A percentile compares a stretch with the other conserved stretches of the same genome.
Evolutionary conservation across 1,140 invertebrate species (phyloP).

Genomic region (Trachelipus rathkii): DNA sequence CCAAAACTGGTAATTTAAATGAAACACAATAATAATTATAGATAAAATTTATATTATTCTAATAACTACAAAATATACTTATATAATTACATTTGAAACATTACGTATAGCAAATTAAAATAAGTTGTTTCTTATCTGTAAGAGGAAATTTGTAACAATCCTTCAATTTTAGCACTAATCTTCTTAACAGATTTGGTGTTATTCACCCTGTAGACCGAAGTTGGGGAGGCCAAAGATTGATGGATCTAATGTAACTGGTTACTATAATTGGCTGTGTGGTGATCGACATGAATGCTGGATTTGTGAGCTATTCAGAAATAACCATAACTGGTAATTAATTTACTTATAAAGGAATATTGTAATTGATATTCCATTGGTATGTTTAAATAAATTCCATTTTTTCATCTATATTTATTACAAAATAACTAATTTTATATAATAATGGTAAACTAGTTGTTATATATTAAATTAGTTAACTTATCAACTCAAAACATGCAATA

Average conservation of each 20-base stretch:
- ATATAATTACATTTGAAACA: not conserved
- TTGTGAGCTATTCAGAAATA: constrained; percentile 27
- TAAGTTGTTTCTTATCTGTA: not conserved
- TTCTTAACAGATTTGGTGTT: constrained; percentile 3
- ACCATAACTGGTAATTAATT: constrained; percentile 22
- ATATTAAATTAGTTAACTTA: too few relatives aligned
- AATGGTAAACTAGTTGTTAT: too few relatives aligned
- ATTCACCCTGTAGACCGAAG: constrained; percentile 14
- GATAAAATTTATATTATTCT: too few relatives aligned
- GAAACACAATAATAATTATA: too few relatives aligned
- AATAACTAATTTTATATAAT: too few relatives aligned
- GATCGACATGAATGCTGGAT: constrained; percentile 24
- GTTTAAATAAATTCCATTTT: too few relatives aligned
- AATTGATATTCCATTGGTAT: too few relatives aligned
- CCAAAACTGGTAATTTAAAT: too few relatives aligned
- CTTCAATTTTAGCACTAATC: not conserved
- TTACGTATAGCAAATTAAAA: too few relatives aligned
- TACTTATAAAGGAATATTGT: not conserved
- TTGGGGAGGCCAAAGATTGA: constrained; percentile 25
- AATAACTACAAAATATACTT: too few relatives aligned
- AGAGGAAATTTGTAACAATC: not conserved
- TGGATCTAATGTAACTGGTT: constrained; percentile 16
- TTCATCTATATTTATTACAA: too few relatives aligned
- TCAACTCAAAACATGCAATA: too few relatives aligned
- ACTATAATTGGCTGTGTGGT: constrained; percentile 24